Conservation (phyloP, 2,113 vertebrate species). For the Brachyhypopomus occidentalis region DNA sequence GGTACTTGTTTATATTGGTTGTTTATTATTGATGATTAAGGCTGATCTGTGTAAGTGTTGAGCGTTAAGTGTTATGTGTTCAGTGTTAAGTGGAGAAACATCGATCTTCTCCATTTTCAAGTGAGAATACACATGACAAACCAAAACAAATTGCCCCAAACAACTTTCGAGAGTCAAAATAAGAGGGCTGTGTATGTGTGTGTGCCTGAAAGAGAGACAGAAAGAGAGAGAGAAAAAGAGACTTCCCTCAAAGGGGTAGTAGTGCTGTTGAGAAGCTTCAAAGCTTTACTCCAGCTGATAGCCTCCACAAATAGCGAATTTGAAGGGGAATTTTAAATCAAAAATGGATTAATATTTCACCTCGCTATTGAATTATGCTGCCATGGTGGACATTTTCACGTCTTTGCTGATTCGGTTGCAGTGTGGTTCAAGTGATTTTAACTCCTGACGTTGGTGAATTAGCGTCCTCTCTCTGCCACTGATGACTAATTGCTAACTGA, state of each 20-base stretch:
- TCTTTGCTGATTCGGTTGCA: conserved; percentile 52
- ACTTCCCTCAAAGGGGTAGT: conserved; percentile 63
- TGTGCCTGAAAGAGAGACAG: neutral
- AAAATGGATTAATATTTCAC: conserved; percentile 79
- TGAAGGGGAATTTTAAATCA: conserved; percentile 79
- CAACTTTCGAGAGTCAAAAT: neutral
- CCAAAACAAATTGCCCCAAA: neutral
- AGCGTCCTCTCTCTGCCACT: neutral
- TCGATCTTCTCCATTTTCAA: too few relatives aligned
- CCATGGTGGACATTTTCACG: conserved; percentile 62
- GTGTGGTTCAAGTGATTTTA: conserved; percentile 45
- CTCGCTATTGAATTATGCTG: conserved; percentile 67
- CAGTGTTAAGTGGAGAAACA: too few relatives aligned
- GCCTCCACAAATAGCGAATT: conserved; percentile 69
- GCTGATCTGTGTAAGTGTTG: too few relatives aligned
- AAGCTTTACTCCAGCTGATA: conserved; percentile 63
- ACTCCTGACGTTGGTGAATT: neutral
- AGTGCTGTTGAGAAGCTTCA: conserved; percentile 65
- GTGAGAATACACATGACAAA: too few relatives aligned
- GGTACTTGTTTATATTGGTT: too few relatives aligned
- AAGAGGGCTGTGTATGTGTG: neutral
- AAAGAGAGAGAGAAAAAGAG: conserved; percentile 22
- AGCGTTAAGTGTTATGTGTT: too few relatives aligned
- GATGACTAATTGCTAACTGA: neutral
- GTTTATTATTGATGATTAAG: too few relatives aligned